phyloP scores from a whole-genome alignment of 2,113 vertebrate species.

The Passer domesticus region DNA sequence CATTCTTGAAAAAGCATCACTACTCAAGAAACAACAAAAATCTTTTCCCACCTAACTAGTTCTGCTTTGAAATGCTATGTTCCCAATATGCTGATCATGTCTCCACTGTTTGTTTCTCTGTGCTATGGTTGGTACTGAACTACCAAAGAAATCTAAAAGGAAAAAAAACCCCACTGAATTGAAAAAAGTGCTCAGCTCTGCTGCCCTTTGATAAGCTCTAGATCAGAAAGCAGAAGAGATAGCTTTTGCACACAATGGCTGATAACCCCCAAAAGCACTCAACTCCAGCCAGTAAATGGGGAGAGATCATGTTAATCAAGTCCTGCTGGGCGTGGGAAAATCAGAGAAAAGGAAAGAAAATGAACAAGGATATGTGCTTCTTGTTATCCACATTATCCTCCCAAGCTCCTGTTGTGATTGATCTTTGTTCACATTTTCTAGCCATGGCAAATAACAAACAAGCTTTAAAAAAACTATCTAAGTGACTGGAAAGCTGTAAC shows the following conservation, averaged over 20 bases:
- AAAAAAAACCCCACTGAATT: too few species aligned
- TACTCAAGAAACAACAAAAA: not conserved
- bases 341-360: slow-evolving; percentile 13
- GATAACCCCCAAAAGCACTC: not conserved
- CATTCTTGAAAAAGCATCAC: rapidly evolving
- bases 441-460: not conserved
- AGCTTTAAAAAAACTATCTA: not conserved
- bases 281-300: not conserved
- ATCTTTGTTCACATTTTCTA: not conserved
- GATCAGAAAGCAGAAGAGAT: not conserved
- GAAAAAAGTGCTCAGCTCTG: not conserved
- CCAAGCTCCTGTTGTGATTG: not conserved
- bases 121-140: not conserved
- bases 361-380: not conserved
- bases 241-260: not conserved
- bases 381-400: not conserved
- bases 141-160: not conserved
- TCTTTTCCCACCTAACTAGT: not conserved
- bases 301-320: not conserved
- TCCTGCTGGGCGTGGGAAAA: not conserved
- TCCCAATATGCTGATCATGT: not conserved
- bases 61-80: not conserved
- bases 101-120: not conserved
- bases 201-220: not conserved
- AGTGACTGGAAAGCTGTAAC: not conserved